phyloP scores from a whole-genome alignment of 2,888 invertebrate genomes.

The Julus scanicus region DNA sequence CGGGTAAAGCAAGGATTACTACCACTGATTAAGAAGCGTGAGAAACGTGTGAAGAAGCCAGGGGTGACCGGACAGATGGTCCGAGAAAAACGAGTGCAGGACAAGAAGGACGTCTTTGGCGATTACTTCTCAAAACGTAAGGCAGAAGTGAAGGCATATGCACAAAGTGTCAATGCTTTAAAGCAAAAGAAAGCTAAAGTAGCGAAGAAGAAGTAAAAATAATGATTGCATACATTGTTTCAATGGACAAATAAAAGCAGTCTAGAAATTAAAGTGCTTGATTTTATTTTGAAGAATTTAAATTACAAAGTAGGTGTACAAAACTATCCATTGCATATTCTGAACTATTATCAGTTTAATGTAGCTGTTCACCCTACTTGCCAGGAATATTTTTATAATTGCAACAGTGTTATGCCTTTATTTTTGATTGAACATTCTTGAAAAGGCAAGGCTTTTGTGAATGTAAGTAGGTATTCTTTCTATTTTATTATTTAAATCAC shows the following conservation, averaged over 20 bases:
- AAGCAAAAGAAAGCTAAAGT: not conserved
- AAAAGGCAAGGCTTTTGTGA: too few relatives aligned
- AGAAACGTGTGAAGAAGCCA: not conserved
- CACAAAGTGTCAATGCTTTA: not conserved
- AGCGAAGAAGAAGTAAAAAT: not conserved
- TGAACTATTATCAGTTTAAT: not conserved
- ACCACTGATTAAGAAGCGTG: not conserved
- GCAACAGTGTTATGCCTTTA: not conserved
- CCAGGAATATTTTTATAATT: not conserved
- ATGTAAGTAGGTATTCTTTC: too few relatives aligned
- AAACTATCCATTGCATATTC: not conserved
- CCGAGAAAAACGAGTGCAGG: not conserved
- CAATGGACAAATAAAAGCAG: not conserved
- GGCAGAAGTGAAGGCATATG: slow-evolving; percentile 8
- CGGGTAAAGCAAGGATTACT: not conserved
- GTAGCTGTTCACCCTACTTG: not conserved
- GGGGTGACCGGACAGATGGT: not conserved
- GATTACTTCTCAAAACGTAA: not conserved
- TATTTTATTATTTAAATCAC: too few relatives aligned
- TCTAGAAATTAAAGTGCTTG: not conserved
- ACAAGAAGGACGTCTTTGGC: not conserved
- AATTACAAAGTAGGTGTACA: not conserved
- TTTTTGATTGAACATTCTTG: too few relatives aligned
- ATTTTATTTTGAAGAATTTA: not conserved
- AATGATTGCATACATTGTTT: not conserved